A percentile compares a stretch with the other conserved stretches of the same genome.
phyloP scores from a whole-genome alignment of 2,888 invertebrate genomes.

The Cryptocephalus moraei region DNA sequence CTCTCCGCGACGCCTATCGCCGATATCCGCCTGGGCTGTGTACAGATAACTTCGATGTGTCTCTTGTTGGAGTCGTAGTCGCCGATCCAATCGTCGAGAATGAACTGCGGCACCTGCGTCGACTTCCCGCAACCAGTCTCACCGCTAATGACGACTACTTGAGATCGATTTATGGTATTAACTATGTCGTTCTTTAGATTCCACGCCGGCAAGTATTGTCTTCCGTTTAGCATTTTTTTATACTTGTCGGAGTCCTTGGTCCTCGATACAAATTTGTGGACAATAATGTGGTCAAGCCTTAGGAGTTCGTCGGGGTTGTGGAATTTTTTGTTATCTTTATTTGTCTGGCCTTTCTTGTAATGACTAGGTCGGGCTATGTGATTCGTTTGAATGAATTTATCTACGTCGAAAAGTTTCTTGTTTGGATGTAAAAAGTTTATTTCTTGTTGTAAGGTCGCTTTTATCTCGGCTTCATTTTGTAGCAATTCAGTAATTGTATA shows the following conservation, averaged over 20 bases:
- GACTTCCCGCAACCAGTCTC: constrained; percentile 81
- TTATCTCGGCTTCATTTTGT: constrained; percentile 58
- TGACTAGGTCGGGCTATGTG: constrained; percentile 45
- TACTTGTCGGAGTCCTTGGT: constrained; percentile 48
- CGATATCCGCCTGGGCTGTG: constrained; percentile 84
- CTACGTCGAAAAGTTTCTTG: constrained; percentile 35
- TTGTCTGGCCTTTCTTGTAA: constrained; percentile 52
- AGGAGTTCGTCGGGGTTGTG: constrained; percentile 44
- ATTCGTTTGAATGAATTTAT: constrained; percentile 22
- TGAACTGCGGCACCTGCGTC: constrained; percentile 88
- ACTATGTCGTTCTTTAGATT: constrained; percentile 58
- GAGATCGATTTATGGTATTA: constrained; percentile 49
- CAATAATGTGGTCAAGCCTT: constrained; percentile 52
- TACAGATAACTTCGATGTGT: constrained; percentile 80
- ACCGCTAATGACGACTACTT: constrained; percentile 64
- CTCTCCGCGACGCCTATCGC: constrained; percentile 88
- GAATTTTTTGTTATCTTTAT: constrained; percentile 43
- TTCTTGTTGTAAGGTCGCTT: constrained; percentile 47
- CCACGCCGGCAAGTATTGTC: constrained; percentile 66
- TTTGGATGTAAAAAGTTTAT: constrained; percentile 51
- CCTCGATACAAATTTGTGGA: constrained; percentile 51
- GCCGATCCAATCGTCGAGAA: constrained; percentile 76
- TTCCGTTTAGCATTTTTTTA: constrained; percentile 50
- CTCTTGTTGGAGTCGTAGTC: constrained; percentile 43
- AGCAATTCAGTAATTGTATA: constrained; percentile 62